phyloP scores from a whole-genome alignment of 2,113 vertebrate species.

The Planiliza haematocheilus region DNA sequence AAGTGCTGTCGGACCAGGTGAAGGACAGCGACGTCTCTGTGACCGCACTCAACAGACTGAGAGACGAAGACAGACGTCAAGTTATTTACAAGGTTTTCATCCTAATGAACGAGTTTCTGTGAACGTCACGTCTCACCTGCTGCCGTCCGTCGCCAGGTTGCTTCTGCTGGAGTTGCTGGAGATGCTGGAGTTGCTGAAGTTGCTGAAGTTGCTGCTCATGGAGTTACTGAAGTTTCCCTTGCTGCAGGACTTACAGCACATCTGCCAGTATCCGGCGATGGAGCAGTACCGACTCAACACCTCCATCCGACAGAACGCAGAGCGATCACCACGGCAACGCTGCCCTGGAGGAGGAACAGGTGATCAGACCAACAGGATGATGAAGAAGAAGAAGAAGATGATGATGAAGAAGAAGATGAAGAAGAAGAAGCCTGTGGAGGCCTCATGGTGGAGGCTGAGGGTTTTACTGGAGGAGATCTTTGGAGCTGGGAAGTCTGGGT shows the following conservation, averaged over 20 bases:
- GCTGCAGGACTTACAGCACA: conserved; percentile 94
- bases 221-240: conserved; percentile 65
- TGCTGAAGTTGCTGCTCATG: background rate
- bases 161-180: conserved; percentile 16
- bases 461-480: conserved; percentile 95
- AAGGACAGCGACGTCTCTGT: conserved; percentile 8
- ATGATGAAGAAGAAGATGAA: background rate
- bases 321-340: conserved; percentile 93
- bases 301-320: conserved; percentile 93
- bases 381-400: background rate
- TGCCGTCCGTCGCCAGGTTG: background rate
- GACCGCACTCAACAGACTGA: conserved; percentile 27
- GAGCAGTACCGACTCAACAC: conserved; percentile 91
- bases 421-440: no score
- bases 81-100: background rate
- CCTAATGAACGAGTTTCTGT: background rate
- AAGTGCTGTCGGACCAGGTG: conserved; percentile 15
- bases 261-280: conserved; percentile 88
- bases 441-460: no score
- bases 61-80: background rate
- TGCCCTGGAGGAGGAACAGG: conserved; percentile 79
- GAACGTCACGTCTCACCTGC: conserved; percentile 31
- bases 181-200: conserved; percentile 64
- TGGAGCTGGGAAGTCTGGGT: conserved; percentile 84
- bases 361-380: background rate